These are phyloP conservation scores for Volucella inflata DNA, from an alignment of 2,888 invertebrate species.

Conservation along the genomic window DNA sequence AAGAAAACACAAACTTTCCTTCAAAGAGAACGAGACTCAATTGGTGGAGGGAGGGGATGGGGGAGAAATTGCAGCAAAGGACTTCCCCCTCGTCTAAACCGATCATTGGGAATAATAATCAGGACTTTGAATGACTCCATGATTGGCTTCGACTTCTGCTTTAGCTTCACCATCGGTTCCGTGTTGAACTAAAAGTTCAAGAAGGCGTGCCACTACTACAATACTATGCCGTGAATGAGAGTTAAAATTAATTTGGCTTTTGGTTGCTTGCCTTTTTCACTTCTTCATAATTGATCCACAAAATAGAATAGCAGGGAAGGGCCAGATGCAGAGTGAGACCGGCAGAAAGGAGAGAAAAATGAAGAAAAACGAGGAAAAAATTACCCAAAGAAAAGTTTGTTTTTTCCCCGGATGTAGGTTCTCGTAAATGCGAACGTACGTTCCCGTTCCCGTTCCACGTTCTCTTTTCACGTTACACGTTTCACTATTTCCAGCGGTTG, in stretches of 20 bases:
- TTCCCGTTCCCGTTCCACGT: too few species aligned
- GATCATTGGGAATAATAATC: constrained; percentile 74
- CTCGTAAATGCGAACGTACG: too few species aligned
- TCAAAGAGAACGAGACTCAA: not conserved
- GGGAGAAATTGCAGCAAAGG: constrained; percentile 30
- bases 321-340: too few species aligned
- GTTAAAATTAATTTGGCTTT: constrained; percentile 69
- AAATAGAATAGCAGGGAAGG: constrained; percentile 14
- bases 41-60: not conserved
- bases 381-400: too few species aligned
- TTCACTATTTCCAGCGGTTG: constrained; percentile 9
- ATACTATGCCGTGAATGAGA: constrained; percentile 22
- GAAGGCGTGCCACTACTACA: constrained; percentile 60
- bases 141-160: constrained; percentile 58
- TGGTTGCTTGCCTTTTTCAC: constrained; percentile 39
- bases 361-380: too few species aligned
- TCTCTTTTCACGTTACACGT: too few species aligned
- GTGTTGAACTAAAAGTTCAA: constrained; percentile 70
- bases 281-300: constrained; percentile 63
- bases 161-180: constrained; percentile 70
- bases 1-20: constrained; percentile 35
- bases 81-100: constrained; percentile 45
- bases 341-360: too few species aligned
- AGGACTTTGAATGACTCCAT: constrained; percentile 71
- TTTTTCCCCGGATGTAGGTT: too few species aligned